Percentiles rank a stretch among this genome's conserved stretches.
Conservation (phyloP, 2,797 vertebrate genomes). For the Gambusia yucatana region DNA sequence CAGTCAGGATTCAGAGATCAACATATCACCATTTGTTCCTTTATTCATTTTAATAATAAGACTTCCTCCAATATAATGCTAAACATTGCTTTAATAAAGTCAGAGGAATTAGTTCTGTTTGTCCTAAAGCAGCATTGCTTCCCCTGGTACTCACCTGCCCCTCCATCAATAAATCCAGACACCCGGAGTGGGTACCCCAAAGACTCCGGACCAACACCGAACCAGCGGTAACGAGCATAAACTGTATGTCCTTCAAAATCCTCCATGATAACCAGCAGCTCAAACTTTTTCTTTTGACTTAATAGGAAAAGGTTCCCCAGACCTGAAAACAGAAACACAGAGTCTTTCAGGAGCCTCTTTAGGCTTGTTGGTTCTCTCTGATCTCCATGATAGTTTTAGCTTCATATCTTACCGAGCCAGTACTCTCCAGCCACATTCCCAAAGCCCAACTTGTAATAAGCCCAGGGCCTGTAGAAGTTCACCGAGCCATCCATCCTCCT, state of each 20-base stretch:
- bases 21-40: neutral
- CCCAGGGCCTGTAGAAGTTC: slow-evolving; percentile 21
- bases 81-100: neutral
- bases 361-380: neutral
- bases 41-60: neutral
- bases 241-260: slow-evolving; percentile 2
- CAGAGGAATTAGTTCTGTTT: neutral
- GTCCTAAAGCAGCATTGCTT: neutral
- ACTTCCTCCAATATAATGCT: neutral
- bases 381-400: neutral
- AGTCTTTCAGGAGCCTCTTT: neutral
- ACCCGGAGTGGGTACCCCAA: neutral
- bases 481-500: slow-evolving; percentile 18
- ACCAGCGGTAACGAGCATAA: neutral
- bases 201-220: neutral
- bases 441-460: slow-evolving; percentile 9
- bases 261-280: slow-evolving; percentile 11
- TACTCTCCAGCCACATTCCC: slow-evolving; percentile 4
- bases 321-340: neutral
- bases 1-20: neutral
- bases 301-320: neutral
- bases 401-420: slow-evolving; percentile 12
- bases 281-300: neutral
- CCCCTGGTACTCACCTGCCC: slow-evolving; percentile 1
- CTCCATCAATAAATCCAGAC: slow-evolving; percentile 1